These are phyloP conservation scores for Micronycteris hirsuta DNA, from an alignment of 2,113 vertebrate species.

Conservation along the genomic window DNA sequence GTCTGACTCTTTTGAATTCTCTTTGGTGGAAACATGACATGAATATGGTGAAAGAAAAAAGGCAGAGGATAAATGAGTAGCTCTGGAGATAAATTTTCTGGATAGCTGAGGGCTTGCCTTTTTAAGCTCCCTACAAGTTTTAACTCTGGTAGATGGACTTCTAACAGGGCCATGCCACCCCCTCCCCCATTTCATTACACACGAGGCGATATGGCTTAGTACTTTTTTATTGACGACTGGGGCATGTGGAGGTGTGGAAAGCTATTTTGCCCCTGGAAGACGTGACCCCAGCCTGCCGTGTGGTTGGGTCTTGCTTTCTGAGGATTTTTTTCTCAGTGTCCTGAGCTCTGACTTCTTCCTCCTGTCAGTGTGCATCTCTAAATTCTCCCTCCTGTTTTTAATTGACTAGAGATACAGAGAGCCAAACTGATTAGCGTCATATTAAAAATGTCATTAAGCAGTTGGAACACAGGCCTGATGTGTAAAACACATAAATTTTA, in stretches of 20 bases:
- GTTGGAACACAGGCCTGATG: not conserved
- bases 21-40: not conserved
- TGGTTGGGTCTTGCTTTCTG: not conserved
- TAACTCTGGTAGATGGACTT: conserved; percentile 15
- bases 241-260: not conserved
- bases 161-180: not conserved
- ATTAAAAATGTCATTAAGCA: not conserved
- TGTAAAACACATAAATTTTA: conserved; percentile 1
- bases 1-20: not conserved
- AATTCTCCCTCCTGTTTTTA: not conserved
- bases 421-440: not conserved
- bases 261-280: not conserved
- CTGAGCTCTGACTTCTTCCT: not conserved
- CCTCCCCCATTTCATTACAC: not conserved
- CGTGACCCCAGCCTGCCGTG: not conserved
- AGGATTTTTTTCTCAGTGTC: not conserved
- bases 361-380: not conserved
- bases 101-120: not conserved
- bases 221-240: not conserved
- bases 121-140: not conserved
- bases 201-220: not conserved
- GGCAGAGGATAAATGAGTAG: not conserved
- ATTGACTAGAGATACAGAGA: not conserved
- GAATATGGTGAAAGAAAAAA: not conserved
- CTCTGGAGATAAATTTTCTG: not conserved